A percentile compares a stretch with the other conserved stretches of the same genome.
phyloP scores from a whole-genome alignment of 2,888 invertebrate species.

The Ophioninae sp. region DNA sequence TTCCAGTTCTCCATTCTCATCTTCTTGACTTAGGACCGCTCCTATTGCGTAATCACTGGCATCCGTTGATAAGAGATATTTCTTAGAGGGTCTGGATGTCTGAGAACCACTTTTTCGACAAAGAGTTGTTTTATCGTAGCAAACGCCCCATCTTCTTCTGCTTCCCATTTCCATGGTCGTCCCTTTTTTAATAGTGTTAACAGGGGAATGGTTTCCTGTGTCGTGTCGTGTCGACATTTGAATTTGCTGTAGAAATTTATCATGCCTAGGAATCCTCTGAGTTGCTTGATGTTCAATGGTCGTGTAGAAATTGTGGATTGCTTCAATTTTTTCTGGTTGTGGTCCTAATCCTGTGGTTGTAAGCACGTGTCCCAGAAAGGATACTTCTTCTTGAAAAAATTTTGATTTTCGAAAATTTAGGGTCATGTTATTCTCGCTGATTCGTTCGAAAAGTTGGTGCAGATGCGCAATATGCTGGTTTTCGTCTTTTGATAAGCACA shows the following conservation, averaged over 20 bases:
- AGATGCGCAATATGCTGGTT: slow-evolving; percentile 47
- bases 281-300: neutral
- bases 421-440: slow-evolving; percentile 61
- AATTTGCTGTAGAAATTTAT: neutral
- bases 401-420: slow-evolving; percentile 63
- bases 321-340: neutral
- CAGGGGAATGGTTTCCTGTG: neutral
- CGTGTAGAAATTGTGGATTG: neutral
- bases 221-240: neutral
- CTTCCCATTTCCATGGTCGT: too few relatives aligned
- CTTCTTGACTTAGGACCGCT: too few relatives aligned
- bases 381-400: slow-evolving; percentile 63
- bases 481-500: neutral
- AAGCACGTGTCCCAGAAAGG: slow-evolving; percentile 67
- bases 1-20: too few relatives aligned
- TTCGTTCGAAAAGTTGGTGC: slow-evolving; percentile 46
- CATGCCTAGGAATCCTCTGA: neutral
- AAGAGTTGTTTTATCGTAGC: too few relatives aligned
- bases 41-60: too few relatives aligned
- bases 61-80: too few relatives aligned
- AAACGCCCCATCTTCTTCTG: too few relatives aligned
- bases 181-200: too few relatives aligned
- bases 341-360: slow-evolving; percentile 59
- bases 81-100: too few relatives aligned
- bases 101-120: too few relatives aligned